Conservation (phyloP, 2,113 vertebrate species). For the Addax nasomaculatus region DNA sequence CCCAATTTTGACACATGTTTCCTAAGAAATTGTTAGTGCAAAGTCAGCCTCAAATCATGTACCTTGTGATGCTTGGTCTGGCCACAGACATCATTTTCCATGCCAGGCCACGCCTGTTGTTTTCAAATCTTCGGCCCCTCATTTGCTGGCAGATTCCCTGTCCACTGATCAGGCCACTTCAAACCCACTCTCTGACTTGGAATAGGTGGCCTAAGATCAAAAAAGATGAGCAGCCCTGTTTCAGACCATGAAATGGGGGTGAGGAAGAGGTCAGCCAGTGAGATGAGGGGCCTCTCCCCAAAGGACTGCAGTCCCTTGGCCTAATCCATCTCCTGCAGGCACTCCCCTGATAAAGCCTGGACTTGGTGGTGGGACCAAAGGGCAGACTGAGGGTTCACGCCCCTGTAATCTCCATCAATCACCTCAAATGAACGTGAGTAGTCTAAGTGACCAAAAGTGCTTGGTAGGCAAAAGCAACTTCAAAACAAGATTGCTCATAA, state of each 20-base stretch:
- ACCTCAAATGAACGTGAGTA: not conserved
- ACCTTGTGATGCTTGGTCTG: not conserved
- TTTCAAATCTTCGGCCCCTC: not conserved
- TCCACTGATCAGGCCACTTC: not conserved
- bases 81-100: too few relatives aligned
- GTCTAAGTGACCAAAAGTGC: not conserved
- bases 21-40: not conserved
- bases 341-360: not conserved
- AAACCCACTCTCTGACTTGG: not conserved
- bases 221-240: not conserved
- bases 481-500: not conserved
- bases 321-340: not conserved
- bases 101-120: not conserved
- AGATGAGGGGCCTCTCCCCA: not conserved
- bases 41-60: not conserved
- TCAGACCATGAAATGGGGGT: not conserved
- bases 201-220: not conserved
- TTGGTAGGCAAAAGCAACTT: not conserved
- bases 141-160: not conserved
- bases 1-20: not conserved
- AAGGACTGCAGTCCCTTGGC: not conserved
- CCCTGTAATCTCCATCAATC: not conserved
- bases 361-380: not conserved
- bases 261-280: not conserved
- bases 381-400: not conserved